Conservation (phyloP, 2,888 invertebrate genomes). For the Acholoe squamosa region DNA sequence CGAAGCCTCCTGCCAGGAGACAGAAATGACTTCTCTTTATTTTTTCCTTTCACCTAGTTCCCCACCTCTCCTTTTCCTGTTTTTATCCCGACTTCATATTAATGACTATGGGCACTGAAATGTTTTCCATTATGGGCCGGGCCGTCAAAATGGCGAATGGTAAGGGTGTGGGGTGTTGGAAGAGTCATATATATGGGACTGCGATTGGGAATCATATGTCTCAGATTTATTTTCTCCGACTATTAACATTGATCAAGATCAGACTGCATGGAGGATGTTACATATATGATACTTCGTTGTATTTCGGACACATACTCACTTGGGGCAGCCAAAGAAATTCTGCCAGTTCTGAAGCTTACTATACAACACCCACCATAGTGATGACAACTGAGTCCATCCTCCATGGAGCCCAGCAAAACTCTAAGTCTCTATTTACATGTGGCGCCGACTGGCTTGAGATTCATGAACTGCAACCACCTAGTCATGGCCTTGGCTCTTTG, state of each 20-base stretch:
- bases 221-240: neutral
- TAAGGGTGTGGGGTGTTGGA: too few relatives aligned
- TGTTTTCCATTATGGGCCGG: too few relatives aligned
- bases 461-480: neutral
- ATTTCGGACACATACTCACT: neutral
- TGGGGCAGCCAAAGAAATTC: neutral
- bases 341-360: neutral
- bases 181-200: too few relatives aligned
- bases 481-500: neutral
- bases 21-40: neutral
- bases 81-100: too few relatives aligned
- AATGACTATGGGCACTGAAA: too few relatives aligned
- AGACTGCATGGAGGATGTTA: neutral
- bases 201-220: too few relatives aligned
- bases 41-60: neutral
- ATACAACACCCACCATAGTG: neutral
- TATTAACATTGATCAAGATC: neutral
- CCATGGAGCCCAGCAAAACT: neutral
- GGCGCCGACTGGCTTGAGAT: conserved; percentile 3
- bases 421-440: neutral
- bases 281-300: conserved; percentile 8
- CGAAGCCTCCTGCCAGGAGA: neutral
- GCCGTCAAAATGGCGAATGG: too few relatives aligned
- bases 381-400: neutral
- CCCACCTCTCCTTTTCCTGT: too few relatives aligned